Evolutionary conservation across 64 coral and sea anemone genomes (phyloP).

Genomic region (Dendrophyllia cribrosa): DNA sequence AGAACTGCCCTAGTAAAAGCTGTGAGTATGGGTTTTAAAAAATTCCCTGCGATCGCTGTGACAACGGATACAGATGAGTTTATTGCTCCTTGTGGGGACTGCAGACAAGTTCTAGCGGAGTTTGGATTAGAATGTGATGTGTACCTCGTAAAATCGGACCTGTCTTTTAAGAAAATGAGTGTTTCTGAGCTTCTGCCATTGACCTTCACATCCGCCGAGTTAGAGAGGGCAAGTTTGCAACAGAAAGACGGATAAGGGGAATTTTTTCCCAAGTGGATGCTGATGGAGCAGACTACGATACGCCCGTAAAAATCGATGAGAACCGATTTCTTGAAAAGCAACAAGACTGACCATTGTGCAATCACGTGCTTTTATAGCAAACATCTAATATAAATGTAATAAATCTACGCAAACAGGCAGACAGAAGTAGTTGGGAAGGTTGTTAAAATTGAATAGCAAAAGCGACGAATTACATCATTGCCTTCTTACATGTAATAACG

Average conservation of each 20-base stretch:
- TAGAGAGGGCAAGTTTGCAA: slow-evolving; percentile 33
- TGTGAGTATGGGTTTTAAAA: slow-evolving; percentile 86
- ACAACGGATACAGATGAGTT: slow-evolving; percentile 78
- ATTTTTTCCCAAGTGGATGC: too few relatives aligned
- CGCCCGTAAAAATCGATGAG: too few relatives aligned
- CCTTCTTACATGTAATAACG: too few relatives aligned
- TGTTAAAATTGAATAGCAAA: too few relatives aligned
- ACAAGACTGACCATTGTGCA: too few relatives aligned
- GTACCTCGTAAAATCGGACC: slow-evolving; percentile 75
- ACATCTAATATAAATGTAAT: too few relatives aligned
- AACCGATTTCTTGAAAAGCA: too few relatives aligned
- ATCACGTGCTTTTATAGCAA: too few relatives aligned
- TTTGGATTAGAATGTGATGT: slow-evolving; percentile 87
- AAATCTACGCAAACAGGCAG: too few relatives aligned
- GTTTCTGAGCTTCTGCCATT: slow-evolving; percentile 64
- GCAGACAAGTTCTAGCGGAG: slow-evolving; percentile 91
- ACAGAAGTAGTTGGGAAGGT: too few relatives aligned
- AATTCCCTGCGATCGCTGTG: slow-evolving; percentile 90
- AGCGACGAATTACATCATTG: too few relatives aligned
- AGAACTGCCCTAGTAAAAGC: slow-evolving; percentile 94
- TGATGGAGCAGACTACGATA: too few relatives aligned
- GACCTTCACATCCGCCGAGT: slow-evolving; percentile 48
- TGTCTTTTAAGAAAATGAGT: slow-evolving; percentile 46
- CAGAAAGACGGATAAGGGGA: neutral
- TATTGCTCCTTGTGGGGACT: slow-evolving; percentile 82